Evolutionary conservation across 2,888 invertebrate species (phyloP).

Genomic region (Trachelus tabidus): DNA sequence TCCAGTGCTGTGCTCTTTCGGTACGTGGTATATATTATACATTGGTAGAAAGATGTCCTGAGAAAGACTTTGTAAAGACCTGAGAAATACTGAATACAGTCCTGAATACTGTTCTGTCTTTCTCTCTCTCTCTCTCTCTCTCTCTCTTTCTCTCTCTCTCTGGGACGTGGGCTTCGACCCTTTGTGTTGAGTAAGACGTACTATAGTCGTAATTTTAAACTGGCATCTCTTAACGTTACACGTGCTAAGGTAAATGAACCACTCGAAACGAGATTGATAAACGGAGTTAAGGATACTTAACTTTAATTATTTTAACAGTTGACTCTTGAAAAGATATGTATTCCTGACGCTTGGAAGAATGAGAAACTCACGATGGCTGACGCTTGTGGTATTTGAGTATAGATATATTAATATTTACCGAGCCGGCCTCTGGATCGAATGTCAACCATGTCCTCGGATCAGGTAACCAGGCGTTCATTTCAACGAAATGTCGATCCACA

Average conservation of each 20-base stretch:
- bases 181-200: too few species aligned
- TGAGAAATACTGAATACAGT: too few species aligned
- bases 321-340: not conserved
- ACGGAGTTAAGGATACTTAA: not conserved
- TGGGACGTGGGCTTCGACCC: not conserved
- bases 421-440: conserved; percentile 40
- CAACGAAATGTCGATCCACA: not conserved
- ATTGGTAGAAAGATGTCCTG: too few species aligned
- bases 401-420: conserved; percentile 36
- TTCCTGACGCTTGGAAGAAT: not conserved
- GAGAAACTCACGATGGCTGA: not conserved
- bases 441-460: conserved; percentile 49
- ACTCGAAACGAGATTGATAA: not conserved
- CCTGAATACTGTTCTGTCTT: too few species aligned
- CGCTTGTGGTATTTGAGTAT: not conserved
- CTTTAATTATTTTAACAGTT: not conserved
- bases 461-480: conserved; percentile 51
- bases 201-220: too few species aligned
- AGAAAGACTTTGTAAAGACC: too few species aligned
- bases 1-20: too few species aligned
- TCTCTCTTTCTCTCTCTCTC: too few species aligned
- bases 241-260: too few species aligned
- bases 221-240: too few species aligned
- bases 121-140: not conserved
- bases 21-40: too few species aligned